Evolutionary conservation across 2,797 vertebrate species (phyloP), one percentile per base, ranked within the genome.

Genomic region (Buceros bicornis): DNA sequence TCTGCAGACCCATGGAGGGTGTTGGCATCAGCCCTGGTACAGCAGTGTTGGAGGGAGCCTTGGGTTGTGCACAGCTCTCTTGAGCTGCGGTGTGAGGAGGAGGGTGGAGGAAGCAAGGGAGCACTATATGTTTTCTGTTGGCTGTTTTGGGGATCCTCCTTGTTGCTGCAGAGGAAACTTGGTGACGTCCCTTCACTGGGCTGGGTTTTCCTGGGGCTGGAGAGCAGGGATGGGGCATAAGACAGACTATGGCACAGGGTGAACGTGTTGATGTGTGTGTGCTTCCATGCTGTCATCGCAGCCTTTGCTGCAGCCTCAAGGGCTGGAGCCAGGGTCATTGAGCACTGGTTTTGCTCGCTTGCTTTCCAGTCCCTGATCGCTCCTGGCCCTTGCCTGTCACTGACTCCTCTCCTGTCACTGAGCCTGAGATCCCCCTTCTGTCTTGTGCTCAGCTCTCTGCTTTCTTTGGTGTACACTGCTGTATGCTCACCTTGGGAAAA

Each of bases 221-320:
- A 78, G 33, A 82, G 37, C 33, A 57, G 47, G 5, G 10, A 45
- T 24, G 40, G 31, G 13, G 20, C 33, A 31, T 3, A 8, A 43
- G 43, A 56, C n/a, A 92, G 87, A 85, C 31, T 7, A 11, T 5
- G 51, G 29, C 29, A 37, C 37, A 26, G 10, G 31, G 31, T 60
- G 26, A 14, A 10, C 11, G 1, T 10, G 13, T 40, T 6, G 14
- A 6, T 0, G 0, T 29, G 3, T n/a, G 31, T 26, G 40, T 50
- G 8, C 18, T 66, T 88, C 40, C 19, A 13, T 42, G 48, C 24
- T 71, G 29, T 25, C 21, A 21, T 21, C 35, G 58, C 51, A 70
- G 65, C 24, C 40, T 43, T 69, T 42, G 8, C 70, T 90, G 51
- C 5, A 37, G n/a, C 42, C 43, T 47, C 29, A 21, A 0, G 35